Conservation (phyloP, 2,888 invertebrate species). For the Megalurothrips usitatus region DNA sequence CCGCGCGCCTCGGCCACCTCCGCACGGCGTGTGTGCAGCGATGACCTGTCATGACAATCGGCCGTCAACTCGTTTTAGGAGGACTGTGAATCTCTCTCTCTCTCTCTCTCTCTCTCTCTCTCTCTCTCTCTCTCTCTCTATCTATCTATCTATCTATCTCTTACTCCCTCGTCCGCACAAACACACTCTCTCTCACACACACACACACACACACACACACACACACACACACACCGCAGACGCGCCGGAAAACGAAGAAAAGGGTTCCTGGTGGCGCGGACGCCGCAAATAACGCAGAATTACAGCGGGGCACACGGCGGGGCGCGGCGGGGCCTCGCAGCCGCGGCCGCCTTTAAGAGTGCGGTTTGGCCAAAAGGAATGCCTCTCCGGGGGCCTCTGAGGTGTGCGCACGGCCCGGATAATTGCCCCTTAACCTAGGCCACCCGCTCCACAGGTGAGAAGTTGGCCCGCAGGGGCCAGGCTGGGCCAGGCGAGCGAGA, state of each 20-base stretch:
- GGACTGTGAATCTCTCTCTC: background rate
- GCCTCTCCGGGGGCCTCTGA: background rate
- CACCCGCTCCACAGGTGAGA: slow-evolving; percentile 16
- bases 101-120: background rate
- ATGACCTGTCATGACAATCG: too few species aligned
- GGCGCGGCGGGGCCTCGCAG: background rate
- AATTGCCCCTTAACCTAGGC: slow-evolving; percentile 24
- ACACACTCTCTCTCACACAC: background rate
- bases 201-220: background rate
- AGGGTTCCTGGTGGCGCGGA: background rate
- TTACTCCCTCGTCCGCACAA: too few species aligned
- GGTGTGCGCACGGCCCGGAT: background rate
- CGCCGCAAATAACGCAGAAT: background rate
- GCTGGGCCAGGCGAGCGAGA: background rate
- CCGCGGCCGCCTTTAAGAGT: background rate
- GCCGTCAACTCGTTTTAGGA: too few species aligned
- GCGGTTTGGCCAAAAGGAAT: slow-evolving; percentile 10
- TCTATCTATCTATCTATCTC: too few species aligned
- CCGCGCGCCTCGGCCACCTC: too few species aligned
- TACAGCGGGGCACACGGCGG: background rate
- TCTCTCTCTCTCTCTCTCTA: background rate
- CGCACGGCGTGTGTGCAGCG: too few species aligned
- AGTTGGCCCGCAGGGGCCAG: background rate
- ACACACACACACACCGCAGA: background rate
- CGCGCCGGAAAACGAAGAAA: background rate